Evolutionary conservation across 2,888 invertebrate genomes (phyloP).

Genomic region (Biston betularia): DNA sequence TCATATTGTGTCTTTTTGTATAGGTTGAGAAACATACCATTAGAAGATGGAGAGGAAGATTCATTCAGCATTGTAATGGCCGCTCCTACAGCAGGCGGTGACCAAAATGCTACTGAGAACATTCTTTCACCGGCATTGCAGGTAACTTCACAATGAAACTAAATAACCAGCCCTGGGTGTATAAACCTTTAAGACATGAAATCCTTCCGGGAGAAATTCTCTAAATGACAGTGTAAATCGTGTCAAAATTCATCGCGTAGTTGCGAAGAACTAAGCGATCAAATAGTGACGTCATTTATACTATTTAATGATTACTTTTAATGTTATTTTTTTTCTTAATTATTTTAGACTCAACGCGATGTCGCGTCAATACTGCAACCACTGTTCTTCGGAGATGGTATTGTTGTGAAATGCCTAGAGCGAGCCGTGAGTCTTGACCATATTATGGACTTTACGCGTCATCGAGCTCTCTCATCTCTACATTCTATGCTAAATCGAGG

Average conservation of each 20-base stretch:
- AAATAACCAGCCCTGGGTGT: no score
- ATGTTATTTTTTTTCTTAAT: neutral
- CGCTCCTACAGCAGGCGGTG: constrained; percentile 84
- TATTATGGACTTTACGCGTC: constrained; percentile 99
- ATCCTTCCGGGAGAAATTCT: no score
- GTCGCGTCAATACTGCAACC: constrained; percentile 94
- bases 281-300: neutral
- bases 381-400: constrained; percentile 95
- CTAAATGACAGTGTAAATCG: no score
- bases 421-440: constrained; percentile 97
- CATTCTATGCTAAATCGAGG: constrained; percentile 99
- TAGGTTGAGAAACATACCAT: constrained; percentile 93
- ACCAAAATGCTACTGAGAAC: constrained; percentile 89
- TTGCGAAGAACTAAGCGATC: no score
- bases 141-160: constrained; percentile 66
- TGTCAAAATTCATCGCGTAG: no score
- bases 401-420: constrained; percentile 96
- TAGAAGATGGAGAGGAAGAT: constrained; percentile 96
- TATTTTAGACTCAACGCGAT: constrained; percentile 91
- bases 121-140: constrained; percentile 93
- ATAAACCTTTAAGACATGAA: no score
- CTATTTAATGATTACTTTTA: no score
- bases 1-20: constrained; percentile 29
- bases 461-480: constrained; percentile 96
- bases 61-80: constrained; percentile 87